phyloP scores from a whole-genome alignment of 2,797 vertebrate genomes.

The Poeciliopsis infans region DNA sequence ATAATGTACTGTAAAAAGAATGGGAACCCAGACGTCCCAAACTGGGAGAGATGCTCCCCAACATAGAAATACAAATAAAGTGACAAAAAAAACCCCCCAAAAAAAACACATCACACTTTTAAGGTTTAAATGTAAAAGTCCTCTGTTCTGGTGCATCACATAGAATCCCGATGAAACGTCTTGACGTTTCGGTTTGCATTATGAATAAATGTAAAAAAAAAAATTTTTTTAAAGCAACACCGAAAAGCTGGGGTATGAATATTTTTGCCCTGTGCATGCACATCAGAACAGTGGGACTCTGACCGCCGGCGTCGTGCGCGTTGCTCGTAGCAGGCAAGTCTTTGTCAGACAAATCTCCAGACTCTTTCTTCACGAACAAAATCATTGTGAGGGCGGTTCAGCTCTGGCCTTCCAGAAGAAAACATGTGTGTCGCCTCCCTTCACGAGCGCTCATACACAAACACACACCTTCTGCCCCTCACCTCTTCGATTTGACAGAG shows the following conservation, averaged over 20 bases:
- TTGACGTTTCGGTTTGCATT: not conserved
- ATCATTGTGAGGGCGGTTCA: constrained; percentile 61
- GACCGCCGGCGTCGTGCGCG: constrained; percentile 21
- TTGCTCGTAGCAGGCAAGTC: constrained; percentile 34
- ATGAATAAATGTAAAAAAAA: not conserved
- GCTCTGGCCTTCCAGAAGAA: constrained; percentile 62
- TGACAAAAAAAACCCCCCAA: too few relatives aligned
- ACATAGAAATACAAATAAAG: too few relatives aligned
- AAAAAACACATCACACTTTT: not conserved
- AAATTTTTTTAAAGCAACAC: too few relatives aligned
- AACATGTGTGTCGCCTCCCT: constrained; percentile 46
- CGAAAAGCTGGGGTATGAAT: not conserved
- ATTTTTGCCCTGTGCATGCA: not conserved
- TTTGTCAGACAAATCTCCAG: constrained; percentile 55
- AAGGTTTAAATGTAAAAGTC: not conserved
- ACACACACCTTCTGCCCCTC: constrained; percentile 33
- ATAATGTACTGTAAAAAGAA: not conserved
- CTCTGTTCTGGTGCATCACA: not conserved
- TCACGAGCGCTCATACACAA: constrained; percentile 17
- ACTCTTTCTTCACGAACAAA: constrained; percentile 39
- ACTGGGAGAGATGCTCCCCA: not conserved
- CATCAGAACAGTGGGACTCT: constrained; percentile 28
- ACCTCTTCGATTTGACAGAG: constrained; percentile 52
- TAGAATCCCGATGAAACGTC: not conserved
- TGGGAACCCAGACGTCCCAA: not conserved